A percentile compares a stretch with the other conserved stretches of the same genome.
Evolutionary conservation across 2,113 vertebrate genomes (phyloP).

Genomic region (Oreotrochilus melanogaster): DNA sequence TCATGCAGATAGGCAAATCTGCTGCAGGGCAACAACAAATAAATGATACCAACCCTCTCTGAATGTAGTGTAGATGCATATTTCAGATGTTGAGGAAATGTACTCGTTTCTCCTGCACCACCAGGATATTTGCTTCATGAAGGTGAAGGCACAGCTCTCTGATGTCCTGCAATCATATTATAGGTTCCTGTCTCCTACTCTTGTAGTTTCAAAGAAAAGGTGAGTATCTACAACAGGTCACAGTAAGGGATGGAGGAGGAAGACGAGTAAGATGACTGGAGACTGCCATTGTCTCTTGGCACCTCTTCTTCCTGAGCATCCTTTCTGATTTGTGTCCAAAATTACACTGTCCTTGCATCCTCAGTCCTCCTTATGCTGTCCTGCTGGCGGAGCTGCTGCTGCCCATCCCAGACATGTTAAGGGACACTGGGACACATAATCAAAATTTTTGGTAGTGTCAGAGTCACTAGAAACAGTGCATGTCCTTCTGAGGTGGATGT

Average conservation of each 20-base stretch:
- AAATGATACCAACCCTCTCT: not conserved
- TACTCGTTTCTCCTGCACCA: not conserved
- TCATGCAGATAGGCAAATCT: not conserved
- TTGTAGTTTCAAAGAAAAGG: not conserved
- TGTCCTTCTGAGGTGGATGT: not conserved
- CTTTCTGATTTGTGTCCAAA: not conserved
- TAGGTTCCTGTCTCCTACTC: not conserved
- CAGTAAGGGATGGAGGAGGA: not conserved
- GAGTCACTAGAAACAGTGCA: not conserved
- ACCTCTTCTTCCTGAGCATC: not conserved
- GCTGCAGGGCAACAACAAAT: not conserved
- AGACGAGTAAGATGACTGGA: not conserved
- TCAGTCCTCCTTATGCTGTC: not conserved
- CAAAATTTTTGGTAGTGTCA: not conserved
- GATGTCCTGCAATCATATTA: not conserved
- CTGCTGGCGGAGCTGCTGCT: not conserved
- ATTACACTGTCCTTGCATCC: fast-evolving
- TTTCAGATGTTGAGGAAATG: not conserved
- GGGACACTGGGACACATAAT: no score
- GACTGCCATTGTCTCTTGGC: not conserved
- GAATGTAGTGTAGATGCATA: not conserved
- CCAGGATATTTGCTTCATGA: not conserved
- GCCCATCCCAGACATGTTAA: not conserved
- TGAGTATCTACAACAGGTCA: not conserved
- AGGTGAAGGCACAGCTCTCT: not conserved